Conservation (phyloP, 2,888 invertebrate genomes). For the Venustoraphidia nigricollis region DNA sequence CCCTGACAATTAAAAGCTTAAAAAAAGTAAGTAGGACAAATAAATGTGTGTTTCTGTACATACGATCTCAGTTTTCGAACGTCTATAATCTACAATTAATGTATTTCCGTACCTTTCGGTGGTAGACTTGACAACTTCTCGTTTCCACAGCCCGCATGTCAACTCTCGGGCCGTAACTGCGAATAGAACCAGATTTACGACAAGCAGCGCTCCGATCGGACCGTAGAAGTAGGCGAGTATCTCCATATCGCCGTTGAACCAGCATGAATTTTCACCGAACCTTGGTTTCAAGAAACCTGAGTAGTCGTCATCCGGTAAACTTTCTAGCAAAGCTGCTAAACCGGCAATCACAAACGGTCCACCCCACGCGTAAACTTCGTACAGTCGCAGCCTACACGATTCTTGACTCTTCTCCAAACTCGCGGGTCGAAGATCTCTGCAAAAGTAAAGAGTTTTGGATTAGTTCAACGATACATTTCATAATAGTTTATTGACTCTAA, state of each 20-base stretch:
- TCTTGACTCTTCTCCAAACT: conserved; percentile 76
- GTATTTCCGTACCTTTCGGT: conserved; percentile 41
- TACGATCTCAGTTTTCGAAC: no score
- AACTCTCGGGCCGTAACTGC: conserved; percentile 68
- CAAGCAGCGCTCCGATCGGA: conserved; percentile 63
- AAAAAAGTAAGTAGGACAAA: no score
- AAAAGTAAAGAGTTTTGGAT: conserved; percentile 12
- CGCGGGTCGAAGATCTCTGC: conserved; percentile 69
- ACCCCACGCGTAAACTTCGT: conserved; percentile 77
- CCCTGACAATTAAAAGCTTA: no score
- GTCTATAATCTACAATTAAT: no score
- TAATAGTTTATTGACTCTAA: no score
- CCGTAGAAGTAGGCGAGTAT: conserved; percentile 75
- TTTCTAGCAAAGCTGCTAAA: conserved; percentile 57
- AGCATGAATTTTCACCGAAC: conserved; percentile 64
- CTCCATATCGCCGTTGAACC: conserved; percentile 73
- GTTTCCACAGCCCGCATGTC: conserved; percentile 77
- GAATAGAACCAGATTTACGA: conserved; percentile 66
- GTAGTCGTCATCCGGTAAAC: conserved; percentile 38
- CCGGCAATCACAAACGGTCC: conserved; percentile 62
- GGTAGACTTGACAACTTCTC: conserved; percentile 75
- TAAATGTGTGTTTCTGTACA: no score
- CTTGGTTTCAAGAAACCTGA: conserved; percentile 55
- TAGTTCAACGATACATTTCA: no score
- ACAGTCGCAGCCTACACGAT: conserved; percentile 59